These are phyloP conservation scores for Incurvaria masculella DNA, from an alignment of 2,888 invertebrate genomes.

Conservation along the genomic window DNA sequence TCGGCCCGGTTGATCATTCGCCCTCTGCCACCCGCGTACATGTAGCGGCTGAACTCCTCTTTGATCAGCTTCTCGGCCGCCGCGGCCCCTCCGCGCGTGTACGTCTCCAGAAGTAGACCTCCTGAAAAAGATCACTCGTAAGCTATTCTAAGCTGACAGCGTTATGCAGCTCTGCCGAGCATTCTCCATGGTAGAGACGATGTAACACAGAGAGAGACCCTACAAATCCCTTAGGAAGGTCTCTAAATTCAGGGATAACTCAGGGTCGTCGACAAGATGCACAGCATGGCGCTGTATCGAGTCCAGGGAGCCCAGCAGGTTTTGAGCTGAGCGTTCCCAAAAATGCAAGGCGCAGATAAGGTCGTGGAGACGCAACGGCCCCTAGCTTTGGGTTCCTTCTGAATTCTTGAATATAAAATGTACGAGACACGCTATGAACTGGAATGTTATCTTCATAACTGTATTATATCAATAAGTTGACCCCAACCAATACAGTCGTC, in stretches of 20 bases:
- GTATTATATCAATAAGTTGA: no score
- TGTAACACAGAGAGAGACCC: background rate
- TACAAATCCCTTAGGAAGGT: no score
- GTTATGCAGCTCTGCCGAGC: no score
- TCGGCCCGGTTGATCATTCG: constrained; percentile 84
- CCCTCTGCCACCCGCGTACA: constrained; percentile 84
- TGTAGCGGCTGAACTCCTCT: constrained; percentile 83
- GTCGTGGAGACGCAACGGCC: background rate
- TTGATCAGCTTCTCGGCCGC: constrained; percentile 82
- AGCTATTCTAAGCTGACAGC: background rate
- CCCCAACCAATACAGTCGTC: no score
- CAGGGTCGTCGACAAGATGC: no score
- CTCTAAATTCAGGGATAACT: no score
- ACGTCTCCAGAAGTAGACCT: constrained; percentile 85
- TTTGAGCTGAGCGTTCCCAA: background rate
- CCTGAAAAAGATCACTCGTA: constrained; percentile 38
- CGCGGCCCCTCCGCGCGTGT: constrained; percentile 76
- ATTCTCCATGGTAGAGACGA: no score
- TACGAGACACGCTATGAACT: background rate
- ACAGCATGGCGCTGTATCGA: no score
- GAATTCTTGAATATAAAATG: background rate
- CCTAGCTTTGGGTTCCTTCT: background rate
- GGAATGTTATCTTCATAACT: no score
- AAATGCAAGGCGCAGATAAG: background rate
- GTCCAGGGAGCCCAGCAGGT: no score